Evolutionary conservation across 2,888 invertebrate genomes (phyloP).

Genomic region (Boloria selene): DNA sequence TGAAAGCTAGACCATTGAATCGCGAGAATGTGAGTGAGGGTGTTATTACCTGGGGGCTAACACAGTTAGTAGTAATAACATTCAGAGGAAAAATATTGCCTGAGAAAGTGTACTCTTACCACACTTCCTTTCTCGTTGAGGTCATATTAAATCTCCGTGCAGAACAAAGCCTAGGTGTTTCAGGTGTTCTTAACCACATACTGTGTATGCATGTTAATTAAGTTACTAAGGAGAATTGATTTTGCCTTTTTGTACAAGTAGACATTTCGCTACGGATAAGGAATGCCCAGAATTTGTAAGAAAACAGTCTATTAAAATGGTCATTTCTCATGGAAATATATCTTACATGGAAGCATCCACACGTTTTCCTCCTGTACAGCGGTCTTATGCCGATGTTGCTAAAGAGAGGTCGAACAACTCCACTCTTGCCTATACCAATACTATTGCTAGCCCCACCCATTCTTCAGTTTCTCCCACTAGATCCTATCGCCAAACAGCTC

Average conservation of each 20-base stretch:
- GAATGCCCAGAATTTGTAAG: constrained; percentile 36
- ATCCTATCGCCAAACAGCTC: constrained; percentile 7
- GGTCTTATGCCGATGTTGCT: constrained; percentile 21
- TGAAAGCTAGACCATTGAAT: too few species aligned
- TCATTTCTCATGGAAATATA: too few species aligned
- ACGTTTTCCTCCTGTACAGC: constrained; percentile 1
- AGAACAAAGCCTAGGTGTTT: constrained; percentile 40
- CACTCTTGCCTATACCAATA: background rate
- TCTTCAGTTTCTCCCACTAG: too few species aligned
- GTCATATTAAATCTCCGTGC: constrained; percentile 38
- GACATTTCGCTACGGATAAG: constrained; percentile 33
- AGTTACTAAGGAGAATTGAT: constrained; percentile 9
- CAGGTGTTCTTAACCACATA: constrained; percentile 35
- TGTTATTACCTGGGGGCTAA: too few species aligned
- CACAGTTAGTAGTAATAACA: too few species aligned
- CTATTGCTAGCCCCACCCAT: too few species aligned
- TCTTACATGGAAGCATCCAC: too few species aligned
- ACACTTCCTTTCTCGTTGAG: constrained; percentile 25
- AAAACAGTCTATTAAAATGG: too few species aligned
- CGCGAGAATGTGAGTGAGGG: too few species aligned
- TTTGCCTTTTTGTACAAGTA: constrained; percentile 34
- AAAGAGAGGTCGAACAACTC: constrained; percentile 17
- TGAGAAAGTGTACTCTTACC: too few species aligned
- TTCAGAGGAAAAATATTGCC: too few species aligned
- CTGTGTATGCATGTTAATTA: constrained; percentile 27